A percentile compares a stretch with the other conserved stretches of the same genome.
Conservation (phyloP, 2,797 vertebrate species). For the Fundulus diaphanus region DNA sequence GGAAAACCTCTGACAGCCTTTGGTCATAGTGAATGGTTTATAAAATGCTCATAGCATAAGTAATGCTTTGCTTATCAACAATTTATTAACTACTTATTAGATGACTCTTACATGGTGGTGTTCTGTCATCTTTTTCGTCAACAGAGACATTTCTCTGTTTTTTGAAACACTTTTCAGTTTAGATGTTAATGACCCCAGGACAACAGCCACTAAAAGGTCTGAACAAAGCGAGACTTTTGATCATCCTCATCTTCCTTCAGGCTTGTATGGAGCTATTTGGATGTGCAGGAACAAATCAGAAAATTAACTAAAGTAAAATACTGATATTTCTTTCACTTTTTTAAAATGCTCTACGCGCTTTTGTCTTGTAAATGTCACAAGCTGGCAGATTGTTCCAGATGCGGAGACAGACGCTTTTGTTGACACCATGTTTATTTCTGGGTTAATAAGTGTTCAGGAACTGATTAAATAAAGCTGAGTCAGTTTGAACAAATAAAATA, state of each 20-base stretch:
- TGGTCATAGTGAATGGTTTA: no score
- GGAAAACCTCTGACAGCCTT: no score
- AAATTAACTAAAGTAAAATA: neutral
- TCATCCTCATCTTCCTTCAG: slow-evolving; percentile 2
- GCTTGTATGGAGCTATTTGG: slow-evolving; percentile 1
- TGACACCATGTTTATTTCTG: neutral
- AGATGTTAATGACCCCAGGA: neutral
- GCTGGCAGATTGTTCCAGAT: neutral
- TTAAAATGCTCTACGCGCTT: neutral
- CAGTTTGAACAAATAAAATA: slow-evolving; percentile 61
- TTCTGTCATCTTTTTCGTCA: no score
- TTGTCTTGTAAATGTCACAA: no score
- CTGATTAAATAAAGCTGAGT: slow-evolving; percentile 62
- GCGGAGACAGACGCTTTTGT: neutral
- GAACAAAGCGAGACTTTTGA: slow-evolving; percentile 30
- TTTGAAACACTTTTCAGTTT: neutral
- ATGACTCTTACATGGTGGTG: no score
- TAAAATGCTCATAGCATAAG: no score
- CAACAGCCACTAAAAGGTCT: slow-evolving; percentile 29
- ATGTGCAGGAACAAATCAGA: neutral
- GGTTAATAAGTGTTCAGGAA: slow-evolving; percentile 22
- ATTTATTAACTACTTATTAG: no score
- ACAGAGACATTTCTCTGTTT: neutral
- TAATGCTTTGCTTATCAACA: no score
- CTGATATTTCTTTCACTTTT: neutral